Evolutionary conservation across 2,888 invertebrate genomes (phyloP), one percentile per base, ranked within the genome.

Genomic region (Diaprepes abbreviatus): DNA sequence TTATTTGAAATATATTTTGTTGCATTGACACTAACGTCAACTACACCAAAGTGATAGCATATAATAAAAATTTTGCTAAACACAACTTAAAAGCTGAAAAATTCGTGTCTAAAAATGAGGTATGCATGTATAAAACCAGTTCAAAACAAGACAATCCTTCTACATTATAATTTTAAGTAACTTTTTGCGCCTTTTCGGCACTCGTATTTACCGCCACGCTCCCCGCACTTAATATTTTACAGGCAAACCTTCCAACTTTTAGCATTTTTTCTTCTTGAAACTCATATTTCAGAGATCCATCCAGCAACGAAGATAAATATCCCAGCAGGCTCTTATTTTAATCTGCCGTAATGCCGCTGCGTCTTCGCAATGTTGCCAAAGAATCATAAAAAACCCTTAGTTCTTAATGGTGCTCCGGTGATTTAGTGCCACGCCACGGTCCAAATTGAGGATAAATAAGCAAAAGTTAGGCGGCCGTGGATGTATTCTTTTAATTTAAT

Each of bases 351-450:
- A 57, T 57, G 57, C 57, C 57, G 14, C 48, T 7, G 38, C 57
- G 40, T 57, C 57, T 57, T 57, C 24, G 38, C 12, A 57, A 33
- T 55, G 58, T 55, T 66, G 50, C 58, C 58, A 50, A 58, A 57
- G 43, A 58, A 66, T 66, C 66, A 38, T 66, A 66, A 66, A 58
- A 59, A 58, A 58, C 48, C 35, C 66, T 36, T 57, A 19, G 33
- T n/a, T 58, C 43, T 48, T 66, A 66, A 66, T 66, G 58, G 66
- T 31, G 50, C 65, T 17, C 38, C 12, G 58, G 33, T 66, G 66
- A 66, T 66, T 66, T 66, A 66, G 24, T 45, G 38, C 31, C 28
- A 14, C 52, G 31, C 24, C 33, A 16, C n/a, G 33, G 9, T 16
- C 59, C 59, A 59, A 59, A 59, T 59, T 59, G 59, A 28, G 43